Conservation (phyloP, 1,140 invertebrate species). For the Papilio polytes region DNA sequence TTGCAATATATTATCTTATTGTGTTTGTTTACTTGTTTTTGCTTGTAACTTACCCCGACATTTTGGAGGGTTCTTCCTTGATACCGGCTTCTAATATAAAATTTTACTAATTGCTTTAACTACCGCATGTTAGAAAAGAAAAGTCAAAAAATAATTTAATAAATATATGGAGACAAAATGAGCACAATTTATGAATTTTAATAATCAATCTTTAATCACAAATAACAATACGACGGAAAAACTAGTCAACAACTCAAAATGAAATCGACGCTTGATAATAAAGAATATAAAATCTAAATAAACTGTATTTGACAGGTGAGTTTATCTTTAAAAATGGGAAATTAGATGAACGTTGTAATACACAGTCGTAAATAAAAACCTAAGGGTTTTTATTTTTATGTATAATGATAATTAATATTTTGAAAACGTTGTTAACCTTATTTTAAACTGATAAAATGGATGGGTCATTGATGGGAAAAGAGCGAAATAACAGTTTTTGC, state of each 20-base stretch:
- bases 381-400: no score
- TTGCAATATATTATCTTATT: not conserved
- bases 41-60: constrained; percentile 61
- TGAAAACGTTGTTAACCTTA: no score
- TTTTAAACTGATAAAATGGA: no score
- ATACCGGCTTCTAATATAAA: constrained; percentile 18
- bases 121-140: constrained; percentile 12
- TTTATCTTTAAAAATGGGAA: not conserved
- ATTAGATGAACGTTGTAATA: no score
- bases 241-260: not conserved
- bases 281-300: not conserved
- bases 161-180: not conserved
- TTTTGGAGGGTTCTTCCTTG: constrained; percentile 62
- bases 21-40: constrained; percentile 14
- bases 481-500: no score
- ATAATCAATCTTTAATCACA: not conserved
- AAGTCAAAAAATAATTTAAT: not conserved
- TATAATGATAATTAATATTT: no score
- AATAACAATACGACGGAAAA: constrained; percentile 7
- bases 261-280: not conserved
- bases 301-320: not conserved
- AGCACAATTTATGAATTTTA: not conserved
- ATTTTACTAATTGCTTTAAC: not conserved
- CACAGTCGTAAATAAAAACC: no score
- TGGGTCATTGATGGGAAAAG: no score